Evolutionary conservation across 2,888 invertebrate genomes (phyloP), one percentile per base, ranked within the genome.

Genomic region (Noctua pronuba): DNA sequence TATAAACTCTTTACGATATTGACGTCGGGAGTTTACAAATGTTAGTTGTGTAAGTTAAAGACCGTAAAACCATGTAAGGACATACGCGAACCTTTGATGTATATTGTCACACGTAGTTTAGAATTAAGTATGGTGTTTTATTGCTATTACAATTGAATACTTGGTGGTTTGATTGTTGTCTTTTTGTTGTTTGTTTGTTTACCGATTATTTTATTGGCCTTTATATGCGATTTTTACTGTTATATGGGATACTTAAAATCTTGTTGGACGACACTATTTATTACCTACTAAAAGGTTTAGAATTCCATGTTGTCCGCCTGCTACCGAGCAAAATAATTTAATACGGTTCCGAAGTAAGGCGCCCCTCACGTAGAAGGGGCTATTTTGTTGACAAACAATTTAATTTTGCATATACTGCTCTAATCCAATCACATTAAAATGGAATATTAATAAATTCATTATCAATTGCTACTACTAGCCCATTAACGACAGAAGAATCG

Each of bases 1-100:
- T 73, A 72, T 75, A 80, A 84, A 72, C 58, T 60, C 73, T 84
- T 82, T 71, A 84, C 66, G 79, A 72, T 71, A 75, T 44, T 79
- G 28, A n/a, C 49, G 21, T 46, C 55, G 18, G 62, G 16, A 28
- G 55, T n/a, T 73, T 49, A 62, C 58, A 58, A 71, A 35, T 65
- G 21, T 72, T 62, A 35, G 16, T 44, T 64, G 69, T 58, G 58
- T 71, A n/a, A 60, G 35, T 38, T 66, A 46, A 69, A 18, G 55
- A 21, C 28, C 18, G n/a, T 72, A 68, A 60, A 77, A 24, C 10
- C 49, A 38, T 35, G 49, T 60, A 72, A 46, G 52, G 62, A 68
- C 71, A 38, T 28, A 44, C 41, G 21, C 44, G 7, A 38, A 21
- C 21, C 46, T 84, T 79, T 83, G 66, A 84, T 79, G 58, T 60